A percentile compares a stretch with the other conserved stretches of the same genome.
Evolutionary conservation across 2,113 vertebrate genomes (phyloP).

Genomic region (Chloroceryle aenea): DNA sequence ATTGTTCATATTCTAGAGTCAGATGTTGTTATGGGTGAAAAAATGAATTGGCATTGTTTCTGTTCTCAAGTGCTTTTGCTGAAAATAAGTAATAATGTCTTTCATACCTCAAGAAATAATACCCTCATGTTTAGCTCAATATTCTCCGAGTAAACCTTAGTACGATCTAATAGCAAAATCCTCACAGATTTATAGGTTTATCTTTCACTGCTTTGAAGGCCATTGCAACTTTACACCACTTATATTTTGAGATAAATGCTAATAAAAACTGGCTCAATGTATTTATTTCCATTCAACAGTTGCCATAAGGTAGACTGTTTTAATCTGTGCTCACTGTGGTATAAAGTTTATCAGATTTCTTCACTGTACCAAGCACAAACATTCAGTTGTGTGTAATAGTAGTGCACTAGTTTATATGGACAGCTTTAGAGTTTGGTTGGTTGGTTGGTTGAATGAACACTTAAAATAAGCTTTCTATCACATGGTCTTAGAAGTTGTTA

Average conservation of each 20-base stretch:
- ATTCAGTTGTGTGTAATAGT: not conserved
- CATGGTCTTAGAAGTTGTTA: not conserved
- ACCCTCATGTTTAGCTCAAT: not conserved
- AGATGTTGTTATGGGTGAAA: not conserved
- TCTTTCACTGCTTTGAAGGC: not conserved
- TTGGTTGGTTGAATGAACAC: not conserved
- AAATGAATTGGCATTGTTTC: not conserved
- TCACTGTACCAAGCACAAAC: not conserved
- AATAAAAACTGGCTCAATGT: not conserved
- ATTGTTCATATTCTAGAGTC: not conserved
- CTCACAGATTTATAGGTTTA: not conserved
- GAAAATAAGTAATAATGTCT: not conserved
- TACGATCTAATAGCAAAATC: not conserved
- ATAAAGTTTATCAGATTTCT: not conserved
- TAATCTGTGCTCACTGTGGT: not conserved
- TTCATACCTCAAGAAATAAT: not conserved
- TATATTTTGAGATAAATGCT: not conserved
- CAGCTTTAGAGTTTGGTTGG: not conserved
- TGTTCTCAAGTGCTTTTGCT: not conserved
- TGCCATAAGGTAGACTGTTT: not conserved
- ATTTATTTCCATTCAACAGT: not conserved
- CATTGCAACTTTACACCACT: not conserved
- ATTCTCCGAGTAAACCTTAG: not conserved
- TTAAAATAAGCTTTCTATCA: not conserved
- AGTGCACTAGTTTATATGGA: not conserved